Base-by-base conservation (phyloP, 2,797 vertebrate species). In the Notolabrus celidotus region DNA sequence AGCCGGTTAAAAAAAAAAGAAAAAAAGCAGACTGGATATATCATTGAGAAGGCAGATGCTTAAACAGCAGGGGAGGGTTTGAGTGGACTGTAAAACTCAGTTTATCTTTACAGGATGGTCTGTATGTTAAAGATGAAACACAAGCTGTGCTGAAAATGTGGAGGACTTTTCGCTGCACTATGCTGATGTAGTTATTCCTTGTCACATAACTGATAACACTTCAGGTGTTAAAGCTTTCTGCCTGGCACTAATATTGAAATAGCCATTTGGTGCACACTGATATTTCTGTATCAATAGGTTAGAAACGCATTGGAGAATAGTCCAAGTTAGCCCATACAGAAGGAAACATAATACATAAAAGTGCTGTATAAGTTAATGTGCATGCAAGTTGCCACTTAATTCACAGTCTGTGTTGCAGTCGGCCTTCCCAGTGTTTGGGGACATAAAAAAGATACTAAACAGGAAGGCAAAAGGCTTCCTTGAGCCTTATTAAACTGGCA, bases 351-450 rank as follows among this genome's bases (percentile, higher is more conserved):
- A 19, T 15, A 43, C 27, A 27, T 27, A 27, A 3, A 27, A 6
- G 27, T 27, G 27, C 27, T 6, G 6, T 3, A 31, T 7, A 31
- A 31, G n/a, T n/a, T n/a, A n/a, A n/a, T n/a, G n/a, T n/a, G n/a
- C n/a, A n/a, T 65, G 8, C 4, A 31, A 29, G 25, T 53, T 36
- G 41, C 41, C 9, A 11, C 16, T 16, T 25, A 20, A 10, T 49
- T 36, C 34, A 62, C 16, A 50, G 49, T 17, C 54, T 38, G 15
- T 38, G 15, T 36, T 68, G 23, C 69, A 23, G 6, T 29, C 5
- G 25, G 15, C 41, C 43, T 67, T 67, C 34, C 39, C 45, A 15
- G 57, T 25, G 19, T 34, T 56, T 49, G 20, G 27, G 61, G 51
- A 34, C 16, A 47, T 15, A 27, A 56, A 55, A 51, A 20, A 36